These are phyloP conservation scores for Salvelinus alpinus DNA, from an alignment of 2,113 vertebrate genomes.

Conservation along the genomic window DNA sequence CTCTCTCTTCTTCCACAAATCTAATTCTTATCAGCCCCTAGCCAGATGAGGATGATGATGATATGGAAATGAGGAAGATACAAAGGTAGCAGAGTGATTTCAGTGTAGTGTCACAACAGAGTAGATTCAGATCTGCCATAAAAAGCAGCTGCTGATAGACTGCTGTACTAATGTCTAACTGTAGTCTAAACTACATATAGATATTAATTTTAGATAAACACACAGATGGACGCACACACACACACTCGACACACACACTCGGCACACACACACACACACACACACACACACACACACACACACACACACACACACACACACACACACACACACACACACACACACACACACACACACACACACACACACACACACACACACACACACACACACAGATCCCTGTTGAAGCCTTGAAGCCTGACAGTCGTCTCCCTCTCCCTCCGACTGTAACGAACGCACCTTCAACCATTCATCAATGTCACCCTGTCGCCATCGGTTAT, in stretches of 20 bases:
- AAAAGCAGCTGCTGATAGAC: not conserved
- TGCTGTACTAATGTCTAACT: not conserved
- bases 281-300: constrained; percentile 18
- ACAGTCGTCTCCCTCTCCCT: constrained; percentile 54
- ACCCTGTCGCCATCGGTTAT: constrained; percentile 68
- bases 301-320: no score
- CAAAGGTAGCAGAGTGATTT: no score
- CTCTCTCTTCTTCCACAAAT: no score
- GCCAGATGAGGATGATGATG: not conserved
- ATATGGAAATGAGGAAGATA: not conserved
- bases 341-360: not conserved
- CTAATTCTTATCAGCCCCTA: no score
- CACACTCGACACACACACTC: no score
- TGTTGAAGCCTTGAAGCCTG: constrained; percentile 31
- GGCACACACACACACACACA: not conserved
- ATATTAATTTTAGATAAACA: not conserved
- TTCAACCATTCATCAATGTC: constrained; percentile 77
- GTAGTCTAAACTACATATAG: not conserved
- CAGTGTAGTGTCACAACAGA: not conserved
- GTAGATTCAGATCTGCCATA: not conserved
- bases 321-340: not conserved
- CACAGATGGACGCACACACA: not conserved
- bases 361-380: not conserved
- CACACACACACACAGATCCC: constrained; percentile 20
- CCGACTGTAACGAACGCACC: constrained; percentile 62